These are phyloP conservation scores for Cochlearius cochlearius DNA, from an alignment of 2,113 vertebrate genomes.

Conservation along the genomic window DNA sequence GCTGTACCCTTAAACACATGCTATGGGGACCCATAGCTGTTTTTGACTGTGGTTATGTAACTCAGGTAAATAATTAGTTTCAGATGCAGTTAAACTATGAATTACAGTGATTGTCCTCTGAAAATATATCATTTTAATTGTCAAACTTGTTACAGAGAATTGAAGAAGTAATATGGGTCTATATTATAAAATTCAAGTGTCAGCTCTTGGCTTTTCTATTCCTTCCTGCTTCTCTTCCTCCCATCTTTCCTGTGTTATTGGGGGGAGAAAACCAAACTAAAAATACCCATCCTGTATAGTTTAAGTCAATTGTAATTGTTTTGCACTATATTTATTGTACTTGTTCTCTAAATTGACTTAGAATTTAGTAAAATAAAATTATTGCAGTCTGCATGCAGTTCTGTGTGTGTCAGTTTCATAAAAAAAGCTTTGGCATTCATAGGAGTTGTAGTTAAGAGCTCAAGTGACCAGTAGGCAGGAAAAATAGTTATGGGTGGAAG, in stretches of 20 bases:
- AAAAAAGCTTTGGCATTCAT: background rate
- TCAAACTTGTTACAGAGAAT: background rate
- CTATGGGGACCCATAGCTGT: background rate
- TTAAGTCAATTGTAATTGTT: background rate
- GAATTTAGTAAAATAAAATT: background rate
- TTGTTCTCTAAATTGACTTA: background rate
- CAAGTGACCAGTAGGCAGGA: background rate
- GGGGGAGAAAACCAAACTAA: fast-evolving
- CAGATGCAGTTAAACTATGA: background rate
- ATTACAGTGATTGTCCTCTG: background rate
- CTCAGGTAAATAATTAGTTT: background rate
- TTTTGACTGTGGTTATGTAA: background rate
- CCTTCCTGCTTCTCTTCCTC: background rate
- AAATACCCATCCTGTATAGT: background rate
- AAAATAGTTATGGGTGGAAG: background rate
- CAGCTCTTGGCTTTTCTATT: background rate
- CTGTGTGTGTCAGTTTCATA: background rate
- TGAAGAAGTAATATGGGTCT: background rate
- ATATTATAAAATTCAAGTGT: background rate
- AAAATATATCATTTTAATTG: background rate
- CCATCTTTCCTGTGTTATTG: background rate
- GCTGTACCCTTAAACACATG: background rate
- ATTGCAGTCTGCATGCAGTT: background rate
- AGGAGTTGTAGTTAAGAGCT: background rate
- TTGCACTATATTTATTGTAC: background rate